Base-by-base conservation (phyloP, 2,888 invertebrate genomes). In the Liodrosophila aerea region DNA sequence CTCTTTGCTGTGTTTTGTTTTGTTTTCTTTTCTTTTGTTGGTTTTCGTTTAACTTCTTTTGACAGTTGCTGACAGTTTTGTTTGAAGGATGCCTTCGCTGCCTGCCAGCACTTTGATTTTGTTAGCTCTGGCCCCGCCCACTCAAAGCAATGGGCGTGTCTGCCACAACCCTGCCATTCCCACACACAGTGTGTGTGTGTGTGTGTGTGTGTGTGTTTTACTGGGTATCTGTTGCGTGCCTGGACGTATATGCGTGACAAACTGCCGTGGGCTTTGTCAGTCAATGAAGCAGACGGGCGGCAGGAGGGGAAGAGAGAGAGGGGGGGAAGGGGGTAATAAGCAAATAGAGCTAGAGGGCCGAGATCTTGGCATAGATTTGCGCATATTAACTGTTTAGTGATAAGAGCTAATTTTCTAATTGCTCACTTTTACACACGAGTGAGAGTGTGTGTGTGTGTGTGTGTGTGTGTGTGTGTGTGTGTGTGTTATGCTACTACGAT, bases 21-120 rank as follows among this genome's bases (percentile, higher is more conserved):
- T 57, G 46, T 40, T 50, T 29, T 56, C 43, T 57, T 64, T 59
- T 57, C 53, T 72, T 60, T 68, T 63, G 62, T 75, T 78, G 60
- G 75, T 69, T 77, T 78, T 76, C 77, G 77, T 76, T 80, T 76
- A 83, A 83, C 81, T 80, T 84, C 75, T 77, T 84, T 64, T 84
- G 84, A 80, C 84, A 84, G 84, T 81, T 84, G 80, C 77, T 81
- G 81, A 81, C 80, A 84, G 80, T 80, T 80, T 64, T 64, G 64
- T 68, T 77, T 81, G 77, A 80, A 75, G 84, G 73, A 83, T 83
- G 72, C 61, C 69, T 61, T 64, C 30, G 58, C 51, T 57, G 66
- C 47, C 46, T 45, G 44, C 36, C 59, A 68, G 40, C 39, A 64
- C 68, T 68, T 64, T 69, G 69, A 68, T 68, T 66, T 57, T 53